These are phyloP conservation scores for Theristicus caerulescens DNA, from an alignment of 2,113 vertebrate species.

Conservation along the genomic window DNA sequence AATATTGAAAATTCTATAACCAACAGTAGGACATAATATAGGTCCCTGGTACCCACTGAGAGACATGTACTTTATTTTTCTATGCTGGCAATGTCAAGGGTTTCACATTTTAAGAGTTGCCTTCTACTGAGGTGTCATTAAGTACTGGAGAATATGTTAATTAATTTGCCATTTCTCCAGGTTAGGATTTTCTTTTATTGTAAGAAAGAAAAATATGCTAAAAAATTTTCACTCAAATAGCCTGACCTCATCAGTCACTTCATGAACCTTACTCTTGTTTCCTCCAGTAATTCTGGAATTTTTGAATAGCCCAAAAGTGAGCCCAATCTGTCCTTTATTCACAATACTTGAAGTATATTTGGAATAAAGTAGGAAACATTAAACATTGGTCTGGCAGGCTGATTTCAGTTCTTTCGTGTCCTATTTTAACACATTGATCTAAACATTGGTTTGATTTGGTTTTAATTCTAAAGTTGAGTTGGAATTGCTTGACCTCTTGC, in stretches of 20 bases:
- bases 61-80: slow-evolving; percentile 74
- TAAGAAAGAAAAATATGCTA: slow-evolving; percentile 15
- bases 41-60: slow-evolving; percentile 76
- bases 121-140: slow-evolving; percentile 55
- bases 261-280: background rate
- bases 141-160: slow-evolving; percentile 51
- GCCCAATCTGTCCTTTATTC: background rate
- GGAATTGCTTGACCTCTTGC: background rate
- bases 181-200: slow-evolving; percentile 40
- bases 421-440: background rate
- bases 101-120: slow-evolving; percentile 70
- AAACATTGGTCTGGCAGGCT: background rate
- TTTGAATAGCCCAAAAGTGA: background rate
- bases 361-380: background rate
- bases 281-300: background rate
- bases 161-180: slow-evolving; percentile 44
- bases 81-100: slow-evolving; percentile 70
- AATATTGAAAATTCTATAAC: slow-evolving; percentile 86
- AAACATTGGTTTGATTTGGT: background rate
- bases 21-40: slow-evolving; percentile 79
- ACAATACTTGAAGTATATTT: background rate
- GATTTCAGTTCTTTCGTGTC: background rate
- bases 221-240: background rate
- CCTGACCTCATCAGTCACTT: background rate
- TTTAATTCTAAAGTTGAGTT: background rate